phyloP scores from a whole-genome alignment of 2,113 vertebrate species.

The Amia ocellicauda region DNA sequence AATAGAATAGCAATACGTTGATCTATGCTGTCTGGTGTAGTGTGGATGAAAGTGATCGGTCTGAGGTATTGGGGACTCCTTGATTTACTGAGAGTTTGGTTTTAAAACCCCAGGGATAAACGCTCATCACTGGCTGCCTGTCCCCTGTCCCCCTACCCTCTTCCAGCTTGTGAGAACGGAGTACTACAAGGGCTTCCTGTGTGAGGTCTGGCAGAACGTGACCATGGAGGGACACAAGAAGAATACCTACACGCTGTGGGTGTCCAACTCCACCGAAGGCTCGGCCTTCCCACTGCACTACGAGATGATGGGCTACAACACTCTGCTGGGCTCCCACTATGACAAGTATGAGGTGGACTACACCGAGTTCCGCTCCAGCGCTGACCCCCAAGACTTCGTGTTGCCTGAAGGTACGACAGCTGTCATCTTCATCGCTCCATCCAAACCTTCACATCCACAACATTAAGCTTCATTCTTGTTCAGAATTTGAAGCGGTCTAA shows the following conservation, averaged over 20 bases:
- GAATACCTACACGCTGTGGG: slow-evolving; percentile 73
- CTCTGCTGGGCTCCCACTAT: slow-evolving; percentile 71
- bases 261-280: slow-evolving; percentile 50
- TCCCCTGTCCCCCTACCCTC: too few relatives aligned
- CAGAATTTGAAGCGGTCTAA: too few relatives aligned
- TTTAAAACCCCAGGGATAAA: too few relatives aligned
- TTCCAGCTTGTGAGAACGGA: slow-evolving; percentile 69
- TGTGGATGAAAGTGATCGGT: neutral
- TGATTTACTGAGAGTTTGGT: too few relatives aligned
- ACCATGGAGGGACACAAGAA: slow-evolving; percentile 61
- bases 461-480: neutral
- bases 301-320: slow-evolving; percentile 75
- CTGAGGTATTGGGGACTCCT: too few relatives aligned
- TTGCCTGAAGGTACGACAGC: slow-evolving; percentile 59
- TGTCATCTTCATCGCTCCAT: neutral
- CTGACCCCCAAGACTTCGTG: slow-evolving; percentile 49
- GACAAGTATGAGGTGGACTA: slow-evolving; percentile 76
- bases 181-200: slow-evolving; percentile 58
- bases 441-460: neutral
- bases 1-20: neutral
- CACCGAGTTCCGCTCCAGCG: slow-evolving; percentile 55
- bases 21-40: neutral
- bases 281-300: slow-evolving; percentile 60
- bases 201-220: slow-evolving; percentile 72
- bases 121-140: too few relatives aligned